These are phyloP conservation scores for Drosophila recens DNA, from an alignment of 2,888 invertebrate genomes.

Conservation along the genomic window DNA sequence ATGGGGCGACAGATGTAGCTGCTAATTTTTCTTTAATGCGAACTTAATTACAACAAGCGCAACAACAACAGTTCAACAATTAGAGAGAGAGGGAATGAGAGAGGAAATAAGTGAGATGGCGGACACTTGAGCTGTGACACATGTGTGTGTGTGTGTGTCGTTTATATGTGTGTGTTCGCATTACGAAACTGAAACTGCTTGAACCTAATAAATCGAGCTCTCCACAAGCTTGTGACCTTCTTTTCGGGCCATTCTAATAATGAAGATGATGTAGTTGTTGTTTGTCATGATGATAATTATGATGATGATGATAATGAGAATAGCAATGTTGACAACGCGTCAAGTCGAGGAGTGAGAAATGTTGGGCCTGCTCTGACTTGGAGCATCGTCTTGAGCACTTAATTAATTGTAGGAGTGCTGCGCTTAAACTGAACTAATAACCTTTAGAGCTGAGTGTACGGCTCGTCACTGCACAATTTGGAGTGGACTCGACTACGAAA, in stretches of 20 bases:
- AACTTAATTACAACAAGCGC: slow-evolving; percentile 66
- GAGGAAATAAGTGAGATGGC: slow-evolving; percentile 1
- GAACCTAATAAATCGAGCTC: slow-evolving; percentile 78
- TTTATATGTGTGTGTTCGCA: slow-evolving; percentile 30
- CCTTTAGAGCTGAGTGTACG: slow-evolving; percentile 58
- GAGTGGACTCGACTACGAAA: background rate
- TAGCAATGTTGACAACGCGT: slow-evolving; percentile 26
- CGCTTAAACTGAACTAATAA: slow-evolving; percentile 78
- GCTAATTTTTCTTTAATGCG: slow-evolving; percentile 75
- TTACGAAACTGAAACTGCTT: slow-evolving; percentile 66
- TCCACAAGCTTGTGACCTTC: slow-evolving; percentile 72
- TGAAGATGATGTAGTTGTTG: slow-evolving; percentile 27
- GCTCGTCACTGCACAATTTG: background rate
- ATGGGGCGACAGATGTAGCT: slow-evolving; percentile 45
- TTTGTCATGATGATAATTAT: slow-evolving; percentile 1
- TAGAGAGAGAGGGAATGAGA: slow-evolving; percentile 13
- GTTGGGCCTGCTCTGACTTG: slow-evolving; percentile 35
- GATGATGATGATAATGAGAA: slow-evolving; percentile 29
- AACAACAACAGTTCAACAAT: slow-evolving; percentile 49
- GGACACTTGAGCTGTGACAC: slow-evolving; percentile 54
- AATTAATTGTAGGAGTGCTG: slow-evolving; percentile 76
- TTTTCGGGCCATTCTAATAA: slow-evolving; percentile 49
- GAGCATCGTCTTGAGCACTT: slow-evolving; percentile 70
- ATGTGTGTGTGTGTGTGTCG: slow-evolving; percentile 21
- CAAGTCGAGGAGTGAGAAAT: slow-evolving; percentile 47